phyloP scores from a whole-genome alignment of 2,888 invertebrate genomes.

The Cremastinae sp. region DNA sequence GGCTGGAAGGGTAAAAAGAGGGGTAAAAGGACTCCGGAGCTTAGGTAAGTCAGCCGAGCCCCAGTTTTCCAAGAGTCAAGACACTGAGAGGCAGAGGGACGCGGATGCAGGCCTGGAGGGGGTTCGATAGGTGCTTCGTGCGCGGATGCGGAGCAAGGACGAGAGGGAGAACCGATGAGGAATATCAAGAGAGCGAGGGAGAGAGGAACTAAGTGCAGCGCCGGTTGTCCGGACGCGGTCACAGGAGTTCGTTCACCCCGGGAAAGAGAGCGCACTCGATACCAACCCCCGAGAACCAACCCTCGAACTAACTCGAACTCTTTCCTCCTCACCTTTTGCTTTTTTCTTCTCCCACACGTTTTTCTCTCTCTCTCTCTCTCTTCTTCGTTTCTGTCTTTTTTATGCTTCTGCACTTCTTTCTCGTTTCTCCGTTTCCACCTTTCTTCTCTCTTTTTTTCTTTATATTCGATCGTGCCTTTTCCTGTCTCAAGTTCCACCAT shows the following conservation, averaged over 20 bases:
- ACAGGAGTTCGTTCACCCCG: conserved; percentile 73
- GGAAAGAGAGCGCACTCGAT: conserved; percentile 71
- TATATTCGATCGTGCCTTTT: too few relatives aligned
- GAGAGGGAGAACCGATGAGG: conserved; percentile 40
- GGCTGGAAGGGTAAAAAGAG: neutral
- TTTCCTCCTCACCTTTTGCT: conserved; percentile 13
- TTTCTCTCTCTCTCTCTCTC: conserved; percentile 15
- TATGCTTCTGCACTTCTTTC: too few relatives aligned
- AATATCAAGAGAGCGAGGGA: conserved; percentile 25
- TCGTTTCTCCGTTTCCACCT: too few relatives aligned
- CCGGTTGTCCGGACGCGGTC: conserved; percentile 72
- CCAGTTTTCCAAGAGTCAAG: conserved; percentile 45
- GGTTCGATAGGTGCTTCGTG: conserved; percentile 23
- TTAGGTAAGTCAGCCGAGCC: conserved; percentile 17
- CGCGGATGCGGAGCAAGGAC: conserved; percentile 44
- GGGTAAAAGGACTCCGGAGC: neutral
- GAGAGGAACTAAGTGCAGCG: conserved; percentile 48
- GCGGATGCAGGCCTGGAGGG: neutral
- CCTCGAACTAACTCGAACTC: conserved; percentile 45
- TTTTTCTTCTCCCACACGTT: conserved; percentile 34
- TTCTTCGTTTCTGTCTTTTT: too few relatives aligned
- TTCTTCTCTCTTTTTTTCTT: too few relatives aligned
- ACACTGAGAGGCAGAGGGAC: conserved; percentile 8
- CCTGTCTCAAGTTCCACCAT: too few relatives aligned
- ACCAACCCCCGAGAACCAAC: conserved; percentile 50